A percentile compares a stretch with the other conserved stretches of the same genome.
Evolutionary conservation across 2,797 vertebrate species (phyloP).

Genomic region (Trematomus bernacchii): DNA sequence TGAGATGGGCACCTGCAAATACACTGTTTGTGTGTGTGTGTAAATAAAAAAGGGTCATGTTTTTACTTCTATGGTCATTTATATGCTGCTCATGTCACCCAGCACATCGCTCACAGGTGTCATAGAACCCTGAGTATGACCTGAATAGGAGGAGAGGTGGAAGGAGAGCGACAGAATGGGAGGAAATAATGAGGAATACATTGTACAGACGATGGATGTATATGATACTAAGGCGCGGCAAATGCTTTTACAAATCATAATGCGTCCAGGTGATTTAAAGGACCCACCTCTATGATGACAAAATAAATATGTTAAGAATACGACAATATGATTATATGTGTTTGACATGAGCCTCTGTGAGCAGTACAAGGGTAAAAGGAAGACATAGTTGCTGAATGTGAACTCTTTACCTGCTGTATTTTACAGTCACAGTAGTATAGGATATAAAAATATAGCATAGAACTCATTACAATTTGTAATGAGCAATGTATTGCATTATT

Average conservation of each 20-base stretch:
- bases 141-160: slow-evolving; percentile 49
- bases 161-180: slow-evolving; percentile 13
- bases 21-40: slow-evolving; percentile 19
- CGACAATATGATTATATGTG: neutral
- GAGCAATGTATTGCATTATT: no score
- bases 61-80: slow-evolving; percentile 63
- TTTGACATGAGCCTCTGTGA: neutral
- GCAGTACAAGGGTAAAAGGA: neutral
- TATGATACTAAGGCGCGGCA: neutral
- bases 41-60: slow-evolving; percentile 45
- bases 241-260: neutral
- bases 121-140: slow-evolving; percentile 68
- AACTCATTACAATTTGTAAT: no score
- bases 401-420: neutral
- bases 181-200: neutral
- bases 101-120: slow-evolving; percentile 74
- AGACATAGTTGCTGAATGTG: neutral
- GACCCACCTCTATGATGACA: slow-evolving; percentile 1
- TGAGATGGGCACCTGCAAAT: slow-evolving; percentile 67
- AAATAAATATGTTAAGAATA: neutral
- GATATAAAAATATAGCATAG: no score
- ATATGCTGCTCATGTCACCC: slow-evolving; percentile 69
- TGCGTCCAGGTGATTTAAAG: neutral
- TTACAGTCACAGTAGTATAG: neutral
- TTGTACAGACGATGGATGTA: slow-evolving; percentile 13